A percentile compares a stretch with the other conserved stretches of the same genome.
Evolutionary conservation across 2,888 invertebrate species (phyloP).

Genomic region (Saturnia japonica): DNA sequence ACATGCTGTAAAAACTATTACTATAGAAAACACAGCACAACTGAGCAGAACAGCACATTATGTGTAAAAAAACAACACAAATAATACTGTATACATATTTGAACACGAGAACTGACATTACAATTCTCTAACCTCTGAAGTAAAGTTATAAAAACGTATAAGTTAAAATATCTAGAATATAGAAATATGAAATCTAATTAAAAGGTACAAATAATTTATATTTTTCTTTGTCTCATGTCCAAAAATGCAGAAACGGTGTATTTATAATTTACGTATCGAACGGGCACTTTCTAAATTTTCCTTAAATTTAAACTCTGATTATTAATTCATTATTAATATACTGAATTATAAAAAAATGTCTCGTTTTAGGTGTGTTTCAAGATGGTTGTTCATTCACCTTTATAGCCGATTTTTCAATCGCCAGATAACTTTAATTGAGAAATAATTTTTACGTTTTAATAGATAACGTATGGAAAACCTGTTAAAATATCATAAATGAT

Average conservation of each 20-base stretch:
- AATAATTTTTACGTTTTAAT: no score
- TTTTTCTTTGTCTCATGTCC: conserved; percentile 1
- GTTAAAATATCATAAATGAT: no score
- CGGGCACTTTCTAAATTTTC: not conserved
- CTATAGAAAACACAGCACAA: conserved; percentile 20
- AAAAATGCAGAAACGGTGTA: conserved; percentile 12
- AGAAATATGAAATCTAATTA: not conserved
- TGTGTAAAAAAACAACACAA: conserved; percentile 29
- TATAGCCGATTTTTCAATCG: no score
- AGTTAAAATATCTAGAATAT: not conserved
- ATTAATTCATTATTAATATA: not conserved
- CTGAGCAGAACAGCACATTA: conserved; percentile 27
- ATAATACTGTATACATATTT: conserved; percentile 33
- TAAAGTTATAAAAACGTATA: not conserved
- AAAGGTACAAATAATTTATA: not conserved
- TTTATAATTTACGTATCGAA: conserved; percentile 16
- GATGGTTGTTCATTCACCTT: no score
- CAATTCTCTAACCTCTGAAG: not conserved
- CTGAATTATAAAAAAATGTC: not conserved
- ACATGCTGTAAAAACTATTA: not conserved
- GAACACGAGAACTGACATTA: conserved; percentile 37
- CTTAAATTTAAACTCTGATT: no score
- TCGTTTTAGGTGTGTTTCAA: no score
- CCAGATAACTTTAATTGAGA: no score
- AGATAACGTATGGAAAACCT: no score